phyloP scores from a whole-genome alignment of 2,888 invertebrate genomes.

The Danaus chrysippus region DNA sequence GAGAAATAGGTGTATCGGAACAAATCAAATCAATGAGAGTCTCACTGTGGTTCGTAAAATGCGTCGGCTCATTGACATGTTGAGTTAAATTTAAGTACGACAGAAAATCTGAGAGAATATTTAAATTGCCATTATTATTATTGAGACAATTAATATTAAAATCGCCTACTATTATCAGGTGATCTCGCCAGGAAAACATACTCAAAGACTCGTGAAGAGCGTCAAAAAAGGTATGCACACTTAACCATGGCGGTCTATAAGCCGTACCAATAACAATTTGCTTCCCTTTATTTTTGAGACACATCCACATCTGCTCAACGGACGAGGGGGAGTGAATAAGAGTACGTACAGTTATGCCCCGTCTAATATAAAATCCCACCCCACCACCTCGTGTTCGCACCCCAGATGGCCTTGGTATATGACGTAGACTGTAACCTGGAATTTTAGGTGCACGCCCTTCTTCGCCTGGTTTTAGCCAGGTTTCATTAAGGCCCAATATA shows the following conservation, averaged over 20 bases:
- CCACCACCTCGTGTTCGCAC: too few relatives aligned
- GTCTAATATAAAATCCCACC: neutral
- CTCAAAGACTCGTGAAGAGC: neutral
- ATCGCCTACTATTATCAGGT: neutral
- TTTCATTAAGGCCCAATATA: too few relatives aligned
- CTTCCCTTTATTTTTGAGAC: neutral
- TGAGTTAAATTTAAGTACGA: neutral
- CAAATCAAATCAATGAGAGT: conserved; percentile 22
- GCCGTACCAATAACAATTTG: conserved; percentile 10
- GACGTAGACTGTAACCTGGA: too few relatives aligned
- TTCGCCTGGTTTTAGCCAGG: too few relatives aligned
- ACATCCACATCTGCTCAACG: conserved; percentile 15
- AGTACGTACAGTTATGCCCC: neutral
- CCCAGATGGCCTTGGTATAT: too few relatives aligned
- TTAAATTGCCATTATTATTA: neutral
- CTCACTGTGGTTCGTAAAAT: conserved; percentile 16
- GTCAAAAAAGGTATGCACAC: conserved; percentile 2
- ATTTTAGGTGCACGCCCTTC: too few relatives aligned
- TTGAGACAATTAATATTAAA: conserved; percentile 13
- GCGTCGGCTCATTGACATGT: conserved; percentile 13
- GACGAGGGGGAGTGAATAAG: neutral
- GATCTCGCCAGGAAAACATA: neutral
- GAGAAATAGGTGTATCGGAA: neutral
- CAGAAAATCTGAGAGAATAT: conserved; percentile 10
- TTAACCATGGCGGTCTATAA: conserved; percentile 7